These are phyloP conservation scores for Macaria liturata DNA, from an alignment of 2,888 invertebrate species.

Conservation along the genomic window DNA sequence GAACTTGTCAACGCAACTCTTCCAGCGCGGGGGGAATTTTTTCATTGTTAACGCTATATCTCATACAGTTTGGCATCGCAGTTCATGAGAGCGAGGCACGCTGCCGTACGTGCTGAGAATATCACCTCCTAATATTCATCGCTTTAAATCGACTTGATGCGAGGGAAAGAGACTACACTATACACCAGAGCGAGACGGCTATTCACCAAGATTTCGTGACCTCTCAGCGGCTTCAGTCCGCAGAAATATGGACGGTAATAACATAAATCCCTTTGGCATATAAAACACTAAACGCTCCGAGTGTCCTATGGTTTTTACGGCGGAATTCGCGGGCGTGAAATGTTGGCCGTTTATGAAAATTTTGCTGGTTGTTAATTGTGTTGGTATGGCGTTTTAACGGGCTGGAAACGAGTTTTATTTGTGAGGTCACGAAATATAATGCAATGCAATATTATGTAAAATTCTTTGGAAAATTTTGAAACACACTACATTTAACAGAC, in stretches of 20 bases:
- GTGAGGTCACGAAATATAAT: conserved; percentile 7
- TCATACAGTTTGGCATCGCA: conserved; percentile 74
- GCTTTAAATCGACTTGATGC: conserved; percentile 69
- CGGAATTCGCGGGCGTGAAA: conserved; percentile 55
- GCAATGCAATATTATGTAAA: no score
- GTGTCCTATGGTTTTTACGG: conserved; percentile 73
- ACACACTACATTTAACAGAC: no score
- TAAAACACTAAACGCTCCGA: conserved; percentile 83
- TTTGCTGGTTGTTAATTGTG: conserved; percentile 45
- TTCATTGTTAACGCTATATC: conserved; percentile 77
- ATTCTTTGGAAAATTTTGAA: neutral
- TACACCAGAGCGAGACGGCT: conserved; percentile 53
- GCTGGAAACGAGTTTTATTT: conserved; percentile 16
- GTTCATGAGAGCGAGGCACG: conserved; percentile 76
- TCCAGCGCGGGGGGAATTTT: conserved; percentile 70
- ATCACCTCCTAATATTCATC: conserved; percentile 77
- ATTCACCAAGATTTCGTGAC: conserved; percentile 78
- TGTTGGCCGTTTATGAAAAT: conserved; percentile 64
- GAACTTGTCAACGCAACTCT: conserved; percentile 79
- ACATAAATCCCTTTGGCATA: conserved; percentile 83
- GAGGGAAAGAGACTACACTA: conserved; percentile 57
- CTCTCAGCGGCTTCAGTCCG: conserved; percentile 80
- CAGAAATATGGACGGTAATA: conserved; percentile 83
- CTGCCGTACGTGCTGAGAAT: conserved; percentile 77
- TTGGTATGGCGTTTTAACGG: conserved; percentile 42